Evolutionary conservation across 1,140 invertebrate species (phyloP).

Genomic region (Sycophila sp.): DNA sequence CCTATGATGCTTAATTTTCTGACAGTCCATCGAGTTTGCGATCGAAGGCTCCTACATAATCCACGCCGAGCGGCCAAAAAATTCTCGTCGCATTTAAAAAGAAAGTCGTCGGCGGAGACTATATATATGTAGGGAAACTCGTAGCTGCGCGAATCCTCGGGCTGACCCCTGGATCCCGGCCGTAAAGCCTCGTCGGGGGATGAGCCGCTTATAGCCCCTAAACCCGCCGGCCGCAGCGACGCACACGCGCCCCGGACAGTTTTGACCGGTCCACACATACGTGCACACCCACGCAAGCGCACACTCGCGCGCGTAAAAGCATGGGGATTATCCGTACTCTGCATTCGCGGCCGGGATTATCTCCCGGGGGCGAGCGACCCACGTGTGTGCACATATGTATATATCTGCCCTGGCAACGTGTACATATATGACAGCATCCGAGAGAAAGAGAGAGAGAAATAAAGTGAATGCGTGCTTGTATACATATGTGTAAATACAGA

Average conservation of each 20-base stretch:
- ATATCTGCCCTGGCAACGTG: no score
- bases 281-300: slow-evolving; percentile 18
- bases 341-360: slow-evolving; percentile 52
- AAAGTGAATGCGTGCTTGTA: no score
- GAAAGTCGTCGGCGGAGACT: neutral
- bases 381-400: no score
- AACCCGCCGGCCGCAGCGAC: slow-evolving; percentile 51
- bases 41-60: no score
- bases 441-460: no score
- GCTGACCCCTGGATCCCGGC: slow-evolving; percentile 42
- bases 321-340: slow-evolving; percentile 63
- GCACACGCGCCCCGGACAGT: slow-evolving; percentile 36
- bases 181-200: slow-evolving; percentile 60
- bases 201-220: slow-evolving; percentile 66
- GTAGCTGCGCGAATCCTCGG: neutral
- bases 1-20: no score
- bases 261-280: slow-evolving; percentile 38
- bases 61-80: no score
- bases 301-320: slow-evolving; percentile 38
- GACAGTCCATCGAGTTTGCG: no score
- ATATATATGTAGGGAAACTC: neutral
- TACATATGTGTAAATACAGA: no score
- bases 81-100: neutral
- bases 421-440: no score
- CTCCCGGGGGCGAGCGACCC: no score